Percentiles rank a stretch among this genome's conserved stretches.
Evolutionary conservation across 2,797 vertebrate species (phyloP).

Genomic region (Sus cebifrons): DNA sequence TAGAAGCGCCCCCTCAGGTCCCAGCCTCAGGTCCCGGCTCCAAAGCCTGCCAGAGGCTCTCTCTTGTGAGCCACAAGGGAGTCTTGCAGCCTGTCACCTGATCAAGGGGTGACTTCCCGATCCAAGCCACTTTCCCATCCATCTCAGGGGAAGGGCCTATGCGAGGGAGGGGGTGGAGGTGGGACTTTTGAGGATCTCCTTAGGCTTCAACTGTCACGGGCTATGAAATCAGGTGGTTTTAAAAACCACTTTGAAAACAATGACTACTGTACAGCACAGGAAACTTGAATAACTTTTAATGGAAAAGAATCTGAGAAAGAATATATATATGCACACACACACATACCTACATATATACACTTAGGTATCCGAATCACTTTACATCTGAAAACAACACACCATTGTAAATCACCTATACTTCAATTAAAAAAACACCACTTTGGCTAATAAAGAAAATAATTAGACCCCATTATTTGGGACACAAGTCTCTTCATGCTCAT

Average conservation of each 20-base stretch:
- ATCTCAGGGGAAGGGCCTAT: no score
- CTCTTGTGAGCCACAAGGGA: accelerated
- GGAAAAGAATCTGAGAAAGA: neutral
- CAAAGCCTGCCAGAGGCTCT: neutral
- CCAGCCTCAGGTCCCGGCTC: accelerated
- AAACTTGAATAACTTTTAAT: neutral
- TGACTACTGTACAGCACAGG: neutral
- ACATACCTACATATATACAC: no score
- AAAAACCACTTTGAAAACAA: neutral
- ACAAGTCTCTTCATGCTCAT: no score
- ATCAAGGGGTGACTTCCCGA: accelerated
- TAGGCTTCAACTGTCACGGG: neutral
- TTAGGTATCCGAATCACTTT: neutral
- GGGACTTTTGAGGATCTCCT: neutral
- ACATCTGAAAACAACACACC: neutral
- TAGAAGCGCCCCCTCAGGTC: neutral
- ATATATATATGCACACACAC: neutral
- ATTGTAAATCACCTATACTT: neutral
- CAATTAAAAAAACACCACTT: neutral
- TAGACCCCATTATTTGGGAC: neutral
- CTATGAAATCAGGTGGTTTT: neutral
- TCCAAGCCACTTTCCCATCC: neutral
- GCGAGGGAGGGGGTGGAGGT: no score
- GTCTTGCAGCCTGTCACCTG: neutral
- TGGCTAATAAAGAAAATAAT: neutral